Evolutionary conservation across 2,113 vertebrate genomes (phyloP), one percentile per base, ranked within the genome.

Genomic region (Pangasianodon hypophthalmus): DNA sequence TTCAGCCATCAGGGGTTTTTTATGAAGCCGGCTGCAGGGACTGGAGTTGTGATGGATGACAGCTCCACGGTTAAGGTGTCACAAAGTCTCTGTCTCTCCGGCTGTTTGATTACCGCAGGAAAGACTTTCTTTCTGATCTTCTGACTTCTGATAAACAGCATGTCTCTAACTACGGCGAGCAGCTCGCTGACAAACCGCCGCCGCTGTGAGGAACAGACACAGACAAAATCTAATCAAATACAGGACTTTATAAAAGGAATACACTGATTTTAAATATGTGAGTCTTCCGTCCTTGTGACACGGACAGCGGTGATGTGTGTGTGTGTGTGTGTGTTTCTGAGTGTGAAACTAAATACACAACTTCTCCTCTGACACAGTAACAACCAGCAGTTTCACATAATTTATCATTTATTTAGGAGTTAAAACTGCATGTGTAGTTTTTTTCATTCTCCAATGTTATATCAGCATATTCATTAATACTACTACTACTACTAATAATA

Each of bases 81-180:
- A 88, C 67, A 81, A 50, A 87, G 71, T 80, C 85, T 87, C 88
- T 87, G 81, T 52, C 58, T 89, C 75, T 73, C 13, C 50, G 67
- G 19, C 62, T 85, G 85, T 90, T 92, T 89, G 91, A 91, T 92
- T 89, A 91, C 80, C 7, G 67, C 60, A 54, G 71, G 85, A 73
- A 88, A 82, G 62, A 75, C 83, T 86, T 90, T 90, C 86, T 50
- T 54, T 89, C 41, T 90, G 86, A 89, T 90, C 82, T 16, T 88
- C 77, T 90, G 48, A 86, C 88, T 87, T 89, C 75, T 56, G 82
- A 85, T 86, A 88, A 92, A 86, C 91, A 92, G 56, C 87, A 86
- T 16, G 58, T 81, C 44, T 88, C 52, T 75, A 82, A 87, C 81
- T 82, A 32, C 26, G 19, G 32, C n/a, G 83, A 81, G 79, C 80